Base-by-base conservation (phyloP, 92 coral and sea anemone genomes). In the Palythoa heliodiscus region DNA sequence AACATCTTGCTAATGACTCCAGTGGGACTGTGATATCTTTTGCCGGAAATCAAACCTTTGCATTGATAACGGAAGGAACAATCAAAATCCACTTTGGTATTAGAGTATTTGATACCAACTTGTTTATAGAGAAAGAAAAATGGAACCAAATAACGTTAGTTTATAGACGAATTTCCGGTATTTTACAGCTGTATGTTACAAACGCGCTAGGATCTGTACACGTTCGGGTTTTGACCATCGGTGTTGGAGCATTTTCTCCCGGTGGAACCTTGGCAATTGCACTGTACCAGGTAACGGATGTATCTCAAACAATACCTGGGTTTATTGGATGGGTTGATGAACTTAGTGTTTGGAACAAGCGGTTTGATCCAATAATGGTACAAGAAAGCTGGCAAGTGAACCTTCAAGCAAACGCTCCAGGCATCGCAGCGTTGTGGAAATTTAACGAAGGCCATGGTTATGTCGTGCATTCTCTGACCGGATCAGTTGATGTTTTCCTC, bases 301-400 rank as follows among this genome's bases (percentile, higher is more conserved):
- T 55, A 29, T 52, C 70, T 3, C 75, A 52, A 64, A 17, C 89
- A 7, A 50, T 71, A n/a, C 91, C 93, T 2, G 91, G 91, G 4
- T 91, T 91, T 76, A 72, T 82, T 48, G 93, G 93, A 6, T 88
- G 91, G 93, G 67, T 91, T 7, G 93, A 91, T 82, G 93, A 91
- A 48, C 87, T 91, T 19, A 80, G 87, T 11, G 66, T 91, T 55
- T 91, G 93, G 93, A 91, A 91, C 79, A 86, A 82, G 77, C 93
- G 93, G 23, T 83, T 91, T 75, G 93, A 91, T 57, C 80, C 87
- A 7, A 69, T 87, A 16, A 70, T 88, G 87, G 76, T 91, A 4
- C 77, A 88, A 66, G 66, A 85, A 63, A 74, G 78, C 72, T 78
- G 87, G 86, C 76, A 81, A 24, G 79, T 75, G 16, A 91, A 86